phyloP scores from a whole-genome alignment of 2,113 vertebrate genomes.

The Oreochromis aureus region DNA sequence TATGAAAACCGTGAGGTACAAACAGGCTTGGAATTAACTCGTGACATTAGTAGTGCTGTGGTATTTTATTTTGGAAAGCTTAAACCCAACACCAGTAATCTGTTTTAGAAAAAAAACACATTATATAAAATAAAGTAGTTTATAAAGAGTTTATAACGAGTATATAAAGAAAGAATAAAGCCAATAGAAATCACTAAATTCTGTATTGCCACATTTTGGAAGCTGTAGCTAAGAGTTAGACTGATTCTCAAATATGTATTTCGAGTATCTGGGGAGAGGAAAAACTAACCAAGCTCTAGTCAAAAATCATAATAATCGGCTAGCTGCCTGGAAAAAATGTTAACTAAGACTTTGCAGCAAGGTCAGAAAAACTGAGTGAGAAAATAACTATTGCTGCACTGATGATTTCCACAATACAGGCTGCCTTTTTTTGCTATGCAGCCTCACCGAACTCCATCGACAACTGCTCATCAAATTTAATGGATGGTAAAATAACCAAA shows the following conservation, averaged over 20 bases:
- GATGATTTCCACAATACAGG: neutral
- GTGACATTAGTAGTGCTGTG: neutral
- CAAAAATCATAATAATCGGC: neutral
- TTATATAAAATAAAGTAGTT: neutral
- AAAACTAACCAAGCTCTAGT: neutral
- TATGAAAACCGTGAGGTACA: neutral
- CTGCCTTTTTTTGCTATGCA: rapidly evolving
- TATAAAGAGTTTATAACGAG: neutral
- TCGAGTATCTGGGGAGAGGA: neutral
- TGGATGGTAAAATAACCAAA: neutral
- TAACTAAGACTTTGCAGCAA: neutral
- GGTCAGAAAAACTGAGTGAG: neutral
- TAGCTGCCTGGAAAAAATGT: neutral
- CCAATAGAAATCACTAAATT: neutral
- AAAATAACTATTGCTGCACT: neutral
- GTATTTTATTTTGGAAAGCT: neutral
- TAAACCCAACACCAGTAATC: neutral
- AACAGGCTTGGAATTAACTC: neutral
- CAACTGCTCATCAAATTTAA: neutral
- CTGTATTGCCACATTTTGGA: neutral
- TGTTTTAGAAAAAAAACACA: neutral
- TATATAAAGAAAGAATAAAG: neutral
- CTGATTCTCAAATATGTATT: neutral
- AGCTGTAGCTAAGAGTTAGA: neutral
- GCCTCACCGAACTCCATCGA: neutral